Conservation (phyloP, 1,140 invertebrate species). For the Aphis gossypii region DNA sequence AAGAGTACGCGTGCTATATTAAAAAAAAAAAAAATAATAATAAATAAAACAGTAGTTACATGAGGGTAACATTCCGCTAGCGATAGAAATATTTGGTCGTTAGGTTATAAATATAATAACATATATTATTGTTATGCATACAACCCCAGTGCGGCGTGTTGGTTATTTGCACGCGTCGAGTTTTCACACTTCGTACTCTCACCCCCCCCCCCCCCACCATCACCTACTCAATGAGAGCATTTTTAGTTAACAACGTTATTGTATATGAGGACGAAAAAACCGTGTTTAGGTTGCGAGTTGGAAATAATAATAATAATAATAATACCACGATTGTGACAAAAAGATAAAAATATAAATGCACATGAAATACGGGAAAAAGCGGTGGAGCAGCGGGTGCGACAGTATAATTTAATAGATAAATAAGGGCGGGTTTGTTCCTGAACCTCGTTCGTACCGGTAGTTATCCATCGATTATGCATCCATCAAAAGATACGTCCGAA, state of each 20-base stretch:
- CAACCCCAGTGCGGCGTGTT: not conserved
- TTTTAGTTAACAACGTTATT: not conserved
- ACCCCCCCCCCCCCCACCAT: too few relatives aligned
- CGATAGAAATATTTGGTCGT: not conserved
- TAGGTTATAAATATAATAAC: not conserved
- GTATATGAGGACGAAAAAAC: not conserved
- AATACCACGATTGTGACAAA: not conserved
- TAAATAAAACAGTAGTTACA: not conserved
- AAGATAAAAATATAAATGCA: not conserved
- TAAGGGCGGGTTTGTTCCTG: not conserved
- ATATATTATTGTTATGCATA: not conserved
- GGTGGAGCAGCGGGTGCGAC: too few relatives aligned
- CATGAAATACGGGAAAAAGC: not conserved
- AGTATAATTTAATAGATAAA: not conserved
- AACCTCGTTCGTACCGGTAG: not conserved
- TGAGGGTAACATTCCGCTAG: not conserved
- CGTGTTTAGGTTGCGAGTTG: not conserved
- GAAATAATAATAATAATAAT: not conserved
- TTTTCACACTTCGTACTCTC: not conserved
- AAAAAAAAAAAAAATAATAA: not conserved
- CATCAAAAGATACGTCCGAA: constrained; percentile 17
- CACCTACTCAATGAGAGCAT: not conserved
- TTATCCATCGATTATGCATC: constrained; percentile 34
- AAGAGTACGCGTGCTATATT: not conserved
- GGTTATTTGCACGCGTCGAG: not conserved